phyloP scores from a whole-genome alignment of 2,888 invertebrate genomes.

The Aphelenchoides bicaudatus region DNA sequence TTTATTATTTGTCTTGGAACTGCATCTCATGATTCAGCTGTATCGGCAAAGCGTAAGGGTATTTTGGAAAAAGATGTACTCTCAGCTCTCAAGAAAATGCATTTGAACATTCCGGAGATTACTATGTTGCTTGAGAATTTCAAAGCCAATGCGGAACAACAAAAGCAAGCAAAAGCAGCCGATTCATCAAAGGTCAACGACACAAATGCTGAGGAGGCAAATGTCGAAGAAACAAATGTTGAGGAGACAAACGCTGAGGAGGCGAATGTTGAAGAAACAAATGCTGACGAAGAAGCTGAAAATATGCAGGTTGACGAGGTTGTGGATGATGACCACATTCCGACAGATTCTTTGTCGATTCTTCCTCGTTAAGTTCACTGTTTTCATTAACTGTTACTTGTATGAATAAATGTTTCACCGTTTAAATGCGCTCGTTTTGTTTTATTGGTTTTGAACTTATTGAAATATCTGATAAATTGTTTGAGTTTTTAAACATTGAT shows the following conservation, averaged over 20 bases:
- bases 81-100: conserved; percentile 14
- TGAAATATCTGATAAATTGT: too few relatives aligned
- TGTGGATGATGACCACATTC: background rate
- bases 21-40: conserved; percentile 1
- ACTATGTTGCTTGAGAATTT: too few relatives aligned
- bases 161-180: too few relatives aligned
- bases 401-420: too few relatives aligned
- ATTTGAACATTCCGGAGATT: conserved; percentile 12
- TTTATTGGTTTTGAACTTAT: too few relatives aligned
- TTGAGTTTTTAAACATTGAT: too few relatives aligned
- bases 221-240: background rate
- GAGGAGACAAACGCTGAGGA: background rate
- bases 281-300: background rate
- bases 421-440: too few relatives aligned
- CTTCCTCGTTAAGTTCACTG: too few relatives aligned
- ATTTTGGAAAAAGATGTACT: conserved; percentile 7
- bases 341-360: background rate
- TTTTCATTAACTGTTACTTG: too few relatives aligned
- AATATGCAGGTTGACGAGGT: background rate
- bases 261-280: background rate
- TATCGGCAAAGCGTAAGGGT: conserved; percentile 10
- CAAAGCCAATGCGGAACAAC: too few relatives aligned
- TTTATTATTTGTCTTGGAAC: conserved; percentile 11
- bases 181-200: too few relatives aligned
- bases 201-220: background rate